phyloP scores from a whole-genome alignment of 2,888 invertebrate species.

The Stenolophus ochropezus region DNA sequence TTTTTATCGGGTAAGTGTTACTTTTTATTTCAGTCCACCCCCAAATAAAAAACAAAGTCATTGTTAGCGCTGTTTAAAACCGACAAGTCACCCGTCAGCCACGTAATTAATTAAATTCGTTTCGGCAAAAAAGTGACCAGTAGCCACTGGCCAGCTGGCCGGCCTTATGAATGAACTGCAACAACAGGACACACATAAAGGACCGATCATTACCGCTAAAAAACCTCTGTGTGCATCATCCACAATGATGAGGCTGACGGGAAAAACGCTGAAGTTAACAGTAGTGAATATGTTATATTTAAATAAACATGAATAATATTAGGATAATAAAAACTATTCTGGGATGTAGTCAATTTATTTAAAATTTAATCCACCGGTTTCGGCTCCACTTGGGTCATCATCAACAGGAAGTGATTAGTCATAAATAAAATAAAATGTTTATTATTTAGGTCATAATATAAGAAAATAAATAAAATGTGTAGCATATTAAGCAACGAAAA shows the following conservation, averaged over 20 bases:
- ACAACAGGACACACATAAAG: constrained; percentile 35
- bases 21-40: constrained; percentile 40
- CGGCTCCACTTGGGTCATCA: too few species aligned
- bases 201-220: constrained; percentile 35
- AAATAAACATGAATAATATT: too few species aligned
- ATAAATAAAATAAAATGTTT: too few species aligned
- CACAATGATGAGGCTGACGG: constrained; percentile 29
- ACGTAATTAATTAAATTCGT: constrained; percentile 55
- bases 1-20: constrained; percentile 2
- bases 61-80: constrained; percentile 54
- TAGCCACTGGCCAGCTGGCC: constrained; percentile 55
- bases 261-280: constrained; percentile 6
- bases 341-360: neutral
- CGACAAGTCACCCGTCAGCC: constrained; percentile 53
- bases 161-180: constrained; percentile 38
- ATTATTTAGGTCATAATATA: too few species aligned
- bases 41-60: constrained; percentile 47
- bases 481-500: too few species aligned
- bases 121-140: constrained; percentile 53
- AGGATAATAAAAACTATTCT: too few species aligned
- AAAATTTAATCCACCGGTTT: too few species aligned
- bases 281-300: too few species aligned
- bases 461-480: too few species aligned
- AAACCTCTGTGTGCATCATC: constrained; percentile 11
- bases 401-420: too few species aligned